A percentile compares a stretch with the other conserved stretches of the same genome.
phyloP scores from a whole-genome alignment of 2,888 invertebrate genomes.

The Amphipyra berbera region DNA sequence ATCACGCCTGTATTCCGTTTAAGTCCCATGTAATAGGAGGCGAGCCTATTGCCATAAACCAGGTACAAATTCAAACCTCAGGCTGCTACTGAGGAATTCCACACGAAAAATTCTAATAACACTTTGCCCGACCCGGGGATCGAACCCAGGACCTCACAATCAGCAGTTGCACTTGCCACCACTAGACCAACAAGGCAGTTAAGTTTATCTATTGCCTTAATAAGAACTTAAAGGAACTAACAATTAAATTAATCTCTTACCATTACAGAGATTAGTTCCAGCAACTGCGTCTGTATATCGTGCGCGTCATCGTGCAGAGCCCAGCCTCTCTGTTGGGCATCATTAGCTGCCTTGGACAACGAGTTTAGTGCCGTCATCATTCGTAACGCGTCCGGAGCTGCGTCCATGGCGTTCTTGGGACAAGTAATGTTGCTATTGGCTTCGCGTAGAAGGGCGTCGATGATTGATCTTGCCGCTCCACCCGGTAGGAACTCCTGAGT shows the following conservation, averaged over 20 bases:
- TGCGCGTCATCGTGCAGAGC: conserved; percentile 98
- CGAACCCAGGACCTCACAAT: no score
- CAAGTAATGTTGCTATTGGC: conserved; percentile 86
- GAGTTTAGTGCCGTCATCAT: conserved; percentile 95
- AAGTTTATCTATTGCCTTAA: no score
- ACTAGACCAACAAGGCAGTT: no score
- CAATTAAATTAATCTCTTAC: conserved; percentile 81
- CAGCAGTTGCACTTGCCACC: no score
- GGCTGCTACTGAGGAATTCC: no score
- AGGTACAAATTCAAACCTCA: no score
- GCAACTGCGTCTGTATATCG: conserved; percentile 95
- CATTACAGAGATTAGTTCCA: conserved; percentile 95
- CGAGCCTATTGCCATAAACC: no score
- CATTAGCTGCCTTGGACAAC: conserved; percentile 96
- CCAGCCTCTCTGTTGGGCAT: conserved; percentile 98
- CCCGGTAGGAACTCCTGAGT: conserved; percentile 84
- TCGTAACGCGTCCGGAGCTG: conserved; percentile 95
- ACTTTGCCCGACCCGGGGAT: no score
- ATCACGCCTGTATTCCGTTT: no score
- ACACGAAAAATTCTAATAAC: no score
- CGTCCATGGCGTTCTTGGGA: conserved; percentile 92
- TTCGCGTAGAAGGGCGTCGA: conserved; percentile 84
- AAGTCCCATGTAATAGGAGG: no score
- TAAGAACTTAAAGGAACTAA: no score
- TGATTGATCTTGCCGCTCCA: conserved; percentile 85